phyloP scores from a whole-genome alignment of 2,113 vertebrate species.

The Clarias macrocephalus region DNA sequence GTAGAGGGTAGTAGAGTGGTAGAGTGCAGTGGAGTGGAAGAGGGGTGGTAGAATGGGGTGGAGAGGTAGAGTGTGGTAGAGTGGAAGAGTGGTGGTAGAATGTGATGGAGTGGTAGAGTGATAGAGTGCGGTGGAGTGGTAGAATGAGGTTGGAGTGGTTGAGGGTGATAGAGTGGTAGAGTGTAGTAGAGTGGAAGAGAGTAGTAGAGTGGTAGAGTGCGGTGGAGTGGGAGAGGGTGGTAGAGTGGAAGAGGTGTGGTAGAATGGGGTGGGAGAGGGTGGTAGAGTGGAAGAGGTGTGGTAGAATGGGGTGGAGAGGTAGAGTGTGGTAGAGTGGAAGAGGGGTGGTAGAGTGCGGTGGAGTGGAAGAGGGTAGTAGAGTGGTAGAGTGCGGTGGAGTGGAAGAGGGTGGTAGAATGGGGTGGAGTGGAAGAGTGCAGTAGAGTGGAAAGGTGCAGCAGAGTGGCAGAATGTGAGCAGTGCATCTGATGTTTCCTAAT shows the following conservation, averaged over 20 bases:
- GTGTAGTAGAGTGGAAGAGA: not conserved
- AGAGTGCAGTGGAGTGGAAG: not conserved
- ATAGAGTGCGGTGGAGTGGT: not conserved
- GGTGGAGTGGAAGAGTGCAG: too few species aligned
- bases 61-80: too few species aligned
- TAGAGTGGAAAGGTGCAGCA: too few species aligned
- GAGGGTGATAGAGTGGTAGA: not conserved
- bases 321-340: not conserved
- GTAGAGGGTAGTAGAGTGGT: not conserved
- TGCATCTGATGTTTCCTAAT: not conserved
- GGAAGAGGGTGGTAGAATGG: not conserved
- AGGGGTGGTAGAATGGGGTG: not conserved
- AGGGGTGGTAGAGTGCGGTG: not conserved
- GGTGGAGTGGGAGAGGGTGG: not conserved
- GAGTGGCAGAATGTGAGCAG: not conserved
- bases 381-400: not conserved
- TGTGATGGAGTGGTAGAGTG: too few species aligned
- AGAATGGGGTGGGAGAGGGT: not conserved
- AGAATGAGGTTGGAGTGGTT: not conserved
- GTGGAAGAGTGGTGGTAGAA: not conserved
- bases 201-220: not conserved
- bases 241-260: not conserved
- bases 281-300: not conserved
- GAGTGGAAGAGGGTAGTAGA: not conserved
- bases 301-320: too few species aligned